phyloP scores from a whole-genome alignment of 2,888 invertebrate genomes.

The Drosophila falleni region DNA sequence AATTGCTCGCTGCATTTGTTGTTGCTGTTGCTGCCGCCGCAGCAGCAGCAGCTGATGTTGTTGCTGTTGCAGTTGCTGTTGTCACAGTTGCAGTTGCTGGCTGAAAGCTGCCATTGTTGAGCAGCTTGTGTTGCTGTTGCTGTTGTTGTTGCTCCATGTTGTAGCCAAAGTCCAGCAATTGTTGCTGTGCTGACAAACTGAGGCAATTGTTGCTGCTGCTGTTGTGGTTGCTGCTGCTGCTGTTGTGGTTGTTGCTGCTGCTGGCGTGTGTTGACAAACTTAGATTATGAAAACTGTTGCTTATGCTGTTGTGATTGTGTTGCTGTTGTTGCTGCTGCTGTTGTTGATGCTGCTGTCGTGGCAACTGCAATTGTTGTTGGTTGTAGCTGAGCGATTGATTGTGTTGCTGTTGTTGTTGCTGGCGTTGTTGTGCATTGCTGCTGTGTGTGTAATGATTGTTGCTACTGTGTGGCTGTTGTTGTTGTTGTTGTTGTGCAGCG shows the following conservation, averaged over 20 bases:
- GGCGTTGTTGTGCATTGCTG: slow-evolving; percentile 2
- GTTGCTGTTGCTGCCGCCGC: slow-evolving; percentile 20
- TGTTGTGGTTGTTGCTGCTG: slow-evolving; percentile 28
- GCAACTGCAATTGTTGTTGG: slow-evolving; percentile 12
- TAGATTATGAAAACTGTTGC: slow-evolving; percentile 22
- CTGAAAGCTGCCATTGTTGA: slow-evolving; percentile 7
- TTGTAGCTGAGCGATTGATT: slow-evolving; percentile 1
- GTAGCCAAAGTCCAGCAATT: slow-evolving; percentile 45
- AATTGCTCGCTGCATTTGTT: slow-evolving; percentile 45
- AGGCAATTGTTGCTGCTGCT: slow-evolving; percentile 27
- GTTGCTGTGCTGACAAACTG: slow-evolving; percentile 31
- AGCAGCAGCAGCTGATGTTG: slow-evolving; percentile 18
- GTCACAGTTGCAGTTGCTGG: slow-evolving; percentile 32
- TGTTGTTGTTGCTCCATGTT: slow-evolving; percentile 48
- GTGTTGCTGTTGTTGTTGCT: slow-evolving; percentile 10
- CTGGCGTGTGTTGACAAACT: slow-evolving; percentile 29
- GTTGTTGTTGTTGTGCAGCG: slow-evolving; percentile 35
- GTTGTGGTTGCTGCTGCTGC: slow-evolving; percentile 24
- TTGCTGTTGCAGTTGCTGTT: slow-evolving; percentile 13
- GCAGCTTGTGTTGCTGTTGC: slow-evolving; percentile 59
- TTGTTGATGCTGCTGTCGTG: slow-evolving; percentile 8
- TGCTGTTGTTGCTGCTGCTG: slow-evolving; percentile 6
- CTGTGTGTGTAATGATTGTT: slow-evolving; percentile 5
- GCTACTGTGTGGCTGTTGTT: slow-evolving; percentile 28
- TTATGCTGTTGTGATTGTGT: slow-evolving; percentile 30